Evolutionary conservation across 1,140 invertebrate species (phyloP), one percentile per base, ranked within the genome.

Genomic region (Drosophila sproati): DNA sequence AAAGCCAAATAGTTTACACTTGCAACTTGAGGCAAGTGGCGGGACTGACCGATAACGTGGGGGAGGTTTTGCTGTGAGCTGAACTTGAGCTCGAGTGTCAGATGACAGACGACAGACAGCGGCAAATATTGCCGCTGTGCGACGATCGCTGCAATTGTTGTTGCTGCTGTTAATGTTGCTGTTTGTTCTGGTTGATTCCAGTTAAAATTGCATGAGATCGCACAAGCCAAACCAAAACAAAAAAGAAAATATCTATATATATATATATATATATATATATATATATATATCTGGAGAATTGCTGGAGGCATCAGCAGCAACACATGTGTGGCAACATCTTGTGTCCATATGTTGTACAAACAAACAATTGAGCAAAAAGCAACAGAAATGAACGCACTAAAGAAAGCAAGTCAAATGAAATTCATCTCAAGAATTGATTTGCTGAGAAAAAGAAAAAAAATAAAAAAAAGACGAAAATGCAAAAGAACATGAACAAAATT

Each of bases 311-410:
- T 43, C 43, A 12, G 29, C 29, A 47, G 56, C 57, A 75, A 76
- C 80, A 83, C 73, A 88, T 88, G 85, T 62, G 79, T 70, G 80
- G 80, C 74, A 87, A 87, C 83, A 87, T 87, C 77, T 87, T 87
- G 83, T 73, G 77, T 71, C 83, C 83, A 87, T 83, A 87, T 87
- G 83, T 83, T 87, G 80, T 64, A 63, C 70, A 87, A 83, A 89
- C 83, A 87, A 87, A 87, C 82, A 82, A 80, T 87, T 78, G 81
- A 86, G 72, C 68, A 60, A 45, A 68, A 69, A 7, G 12, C 31
- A 47, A 66, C 54, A 28, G 20, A 10, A 56, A 43, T n/a, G 54
- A 63, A 56, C 55, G 54, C 28, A 28, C 31, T 45, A 48, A 48
- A 66, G 67, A 73, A 68, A 77, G 52, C 56, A 45, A 50, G 74